Evolutionary conservation across 2,888 invertebrate species (phyloP).

Genomic region (Myathropa florea): DNA sequence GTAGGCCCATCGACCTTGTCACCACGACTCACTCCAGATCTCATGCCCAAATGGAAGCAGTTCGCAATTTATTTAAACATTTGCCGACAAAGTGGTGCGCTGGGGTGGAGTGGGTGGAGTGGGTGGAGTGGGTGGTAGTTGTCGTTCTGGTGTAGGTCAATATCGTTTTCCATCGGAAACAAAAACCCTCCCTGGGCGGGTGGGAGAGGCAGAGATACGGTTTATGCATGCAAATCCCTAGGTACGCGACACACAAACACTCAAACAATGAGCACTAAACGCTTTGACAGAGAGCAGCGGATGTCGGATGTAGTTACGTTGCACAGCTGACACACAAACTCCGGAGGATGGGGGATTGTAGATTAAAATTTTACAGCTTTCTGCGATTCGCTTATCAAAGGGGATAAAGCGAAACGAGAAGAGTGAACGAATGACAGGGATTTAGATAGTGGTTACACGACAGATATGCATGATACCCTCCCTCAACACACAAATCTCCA

Average conservation of each 20-base stretch:
- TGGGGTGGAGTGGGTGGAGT: neutral
- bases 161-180: slow-evolving; percentile 3
- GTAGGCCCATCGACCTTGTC: slow-evolving; percentile 52
- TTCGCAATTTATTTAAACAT: slow-evolving; percentile 65
- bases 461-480: slow-evolving; percentile 4
- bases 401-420: slow-evolving; percentile 31
- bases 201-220: neutral
- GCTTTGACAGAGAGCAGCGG: slow-evolving; percentile 32
- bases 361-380: slow-evolving; percentile 60
- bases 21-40: slow-evolving; percentile 24
- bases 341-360: neutral
- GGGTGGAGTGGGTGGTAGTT: neutral
- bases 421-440: slow-evolving; percentile 56
- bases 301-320: slow-evolving; percentile 31
- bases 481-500: neutral
- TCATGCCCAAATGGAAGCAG: slow-evolving; percentile 45
- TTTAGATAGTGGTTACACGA: slow-evolving; percentile 41
- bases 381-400: slow-evolving; percentile 50
- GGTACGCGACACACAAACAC: slow-evolving; percentile 47
- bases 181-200: neutral
- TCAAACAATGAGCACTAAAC: slow-evolving; percentile 52
- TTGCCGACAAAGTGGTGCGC: slow-evolving; percentile 28
- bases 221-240: slow-evolving; percentile 65
- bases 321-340: slow-evolving; percentile 17
- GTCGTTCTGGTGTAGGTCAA: slow-evolving; percentile 52